These are phyloP conservation scores for Streptopelia turtur DNA, from an alignment of 2,797 vertebrate species.

Conservation along the genomic window DNA sequence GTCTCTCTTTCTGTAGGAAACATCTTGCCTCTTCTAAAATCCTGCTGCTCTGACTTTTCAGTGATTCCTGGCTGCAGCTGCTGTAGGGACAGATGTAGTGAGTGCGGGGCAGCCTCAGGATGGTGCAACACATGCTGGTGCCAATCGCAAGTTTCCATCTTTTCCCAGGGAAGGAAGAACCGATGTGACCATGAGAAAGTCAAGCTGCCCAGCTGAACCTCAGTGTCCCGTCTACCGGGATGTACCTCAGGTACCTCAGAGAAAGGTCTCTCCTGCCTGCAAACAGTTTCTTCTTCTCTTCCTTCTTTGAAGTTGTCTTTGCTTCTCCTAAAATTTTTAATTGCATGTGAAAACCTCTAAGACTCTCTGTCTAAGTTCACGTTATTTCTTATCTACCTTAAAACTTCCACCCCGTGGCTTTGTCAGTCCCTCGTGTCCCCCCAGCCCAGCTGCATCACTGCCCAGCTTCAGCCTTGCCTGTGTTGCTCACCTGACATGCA, in stretches of 20 bases:
- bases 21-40: neutral
- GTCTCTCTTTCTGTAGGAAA: neutral
- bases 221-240: neutral
- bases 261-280: neutral
- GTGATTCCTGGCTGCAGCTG: neutral
- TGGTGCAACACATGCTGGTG: neutral
- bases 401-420: neutral
- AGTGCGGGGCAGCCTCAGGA: neutral
- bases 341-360: neutral
- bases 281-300: neutral
- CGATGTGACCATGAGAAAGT: neutral
- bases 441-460: neutral
- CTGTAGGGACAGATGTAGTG: neutral
- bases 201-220: neutral
- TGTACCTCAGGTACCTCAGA: neutral
- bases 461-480: neutral
- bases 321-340: neutral
- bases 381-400: neutral
- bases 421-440: neutral
- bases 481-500: neutral
- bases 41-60: neutral
- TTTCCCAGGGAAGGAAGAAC: neutral
- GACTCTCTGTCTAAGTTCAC: neutral
- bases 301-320: neutral
- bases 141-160: neutral